These are phyloP conservation scores for Girardinus metallicus DNA, from an alignment of 2,797 vertebrate species.

Conservation along the genomic window DNA sequence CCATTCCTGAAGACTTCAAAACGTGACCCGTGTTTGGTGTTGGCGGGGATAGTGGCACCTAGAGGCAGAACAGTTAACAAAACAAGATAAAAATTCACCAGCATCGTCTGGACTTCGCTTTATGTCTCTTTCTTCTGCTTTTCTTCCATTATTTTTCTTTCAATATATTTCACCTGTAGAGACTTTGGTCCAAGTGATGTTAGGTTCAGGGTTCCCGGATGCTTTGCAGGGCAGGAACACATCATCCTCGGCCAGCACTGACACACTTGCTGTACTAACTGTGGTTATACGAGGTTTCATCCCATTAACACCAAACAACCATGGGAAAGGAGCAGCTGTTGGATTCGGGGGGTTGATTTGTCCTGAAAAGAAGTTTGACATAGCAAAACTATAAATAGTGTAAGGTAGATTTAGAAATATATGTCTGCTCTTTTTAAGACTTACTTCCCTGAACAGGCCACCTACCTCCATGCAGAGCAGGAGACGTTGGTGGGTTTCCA, in stretches of 20 bases:
- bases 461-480: constrained; percentile 44
- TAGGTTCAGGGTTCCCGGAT: constrained; percentile 76
- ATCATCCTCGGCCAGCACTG: constrained; percentile 78
- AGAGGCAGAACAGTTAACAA: constrained; percentile 13
- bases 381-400: neutral
- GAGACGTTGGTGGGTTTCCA: constrained; percentile 50
- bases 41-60: constrained; percentile 84
- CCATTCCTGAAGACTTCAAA: constrained; percentile 85
- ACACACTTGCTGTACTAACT: constrained; percentile 69
- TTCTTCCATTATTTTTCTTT: neutral
- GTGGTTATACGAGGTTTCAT: constrained; percentile 78
- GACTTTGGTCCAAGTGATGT: constrained; percentile 83
- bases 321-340: constrained; percentile 75
- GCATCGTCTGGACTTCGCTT: neutral
- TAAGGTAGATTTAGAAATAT: neutral
- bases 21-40: constrained; percentile 78
- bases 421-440: neutral
- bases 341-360: constrained; percentile 51
- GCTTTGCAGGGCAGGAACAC: constrained; percentile 79
- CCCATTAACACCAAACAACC: constrained; percentile 60
- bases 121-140: neutral
- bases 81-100: neutral
- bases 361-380: constrained; percentile 29
- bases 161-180: constrained; percentile 75
- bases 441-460: constrained; percentile 40